Base-by-base conservation (phyloP, 2,113 vertebrate genomes). In the Donacobius atricapilla region DNA sequence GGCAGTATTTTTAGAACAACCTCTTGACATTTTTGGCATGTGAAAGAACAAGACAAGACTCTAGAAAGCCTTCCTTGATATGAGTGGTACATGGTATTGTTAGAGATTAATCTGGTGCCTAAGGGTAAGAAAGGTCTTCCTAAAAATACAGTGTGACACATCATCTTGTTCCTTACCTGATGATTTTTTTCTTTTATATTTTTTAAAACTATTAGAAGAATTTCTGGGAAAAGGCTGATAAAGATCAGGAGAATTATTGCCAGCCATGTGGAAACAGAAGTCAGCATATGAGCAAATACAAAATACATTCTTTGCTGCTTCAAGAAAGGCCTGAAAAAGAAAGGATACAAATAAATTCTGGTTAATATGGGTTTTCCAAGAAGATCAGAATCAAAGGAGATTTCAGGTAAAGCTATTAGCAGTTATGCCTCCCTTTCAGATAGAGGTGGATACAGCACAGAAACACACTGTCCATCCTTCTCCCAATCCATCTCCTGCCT, bases 281-380 rank as follows among this genome's bases (percentile, higher is more conserved):
- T 99, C 95, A 99, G 98, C 98, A 99, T 98, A 89, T 99, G 98
- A 94, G 99, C 98, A 97, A 99, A 99, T 94, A 99, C 98, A 96
- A 99, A 99, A 98, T 99, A 99, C 98, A 99, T 98, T 97, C 99
- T 98, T 95, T 99, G 99, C 95, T 99, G 99, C 95, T 96, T 98
- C 97, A 99, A 97, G 98, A 99, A 99, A 90, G 99, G 99, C 99
- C 99, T 99, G 96, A 30, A 95, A 94, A 88, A 97, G 90, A 97
- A 90, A 89, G 42, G 82, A 93, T 28, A 96, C 22, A 77, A 92
- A 87, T 5, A 54, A 93, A 96, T 37, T 68, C 48, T 45, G 64
- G 90, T 95, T 81, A 92, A 64, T 7, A 13, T 0, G 0, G 8
- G 11, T 63, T 64, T 71, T 85, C 39, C 68, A 87, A 40, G 30